Percentiles rank a stretch among this genome's conserved stretches.
phyloP scores from a whole-genome alignment of 1,140 invertebrate genomes.

The Drosophila nigrodunni region DNA sequence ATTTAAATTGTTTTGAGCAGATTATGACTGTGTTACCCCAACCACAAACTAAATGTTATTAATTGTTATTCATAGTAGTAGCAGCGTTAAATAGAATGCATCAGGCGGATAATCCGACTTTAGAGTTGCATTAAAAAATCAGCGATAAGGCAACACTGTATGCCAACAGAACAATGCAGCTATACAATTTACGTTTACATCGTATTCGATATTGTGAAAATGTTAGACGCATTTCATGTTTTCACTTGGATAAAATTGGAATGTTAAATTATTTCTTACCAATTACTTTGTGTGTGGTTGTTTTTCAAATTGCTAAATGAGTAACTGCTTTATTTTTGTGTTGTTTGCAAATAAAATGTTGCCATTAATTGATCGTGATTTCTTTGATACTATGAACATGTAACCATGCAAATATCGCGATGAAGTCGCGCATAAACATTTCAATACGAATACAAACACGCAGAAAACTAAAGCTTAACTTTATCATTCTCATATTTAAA shows the following conservation, averaged over 20 bases:
- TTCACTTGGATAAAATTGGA: not conserved
- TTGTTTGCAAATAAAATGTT: not conserved
- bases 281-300: not conserved
- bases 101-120: not conserved
- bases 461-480: constrained; percentile 61
- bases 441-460: constrained; percentile 40
- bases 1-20: not conserved
- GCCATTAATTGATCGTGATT: constrained; percentile 1
- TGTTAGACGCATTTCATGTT: not conserved
- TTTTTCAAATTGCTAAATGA: not conserved
- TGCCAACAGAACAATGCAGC: constrained; percentile 40
- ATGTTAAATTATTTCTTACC: not conserved
- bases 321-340: not conserved
- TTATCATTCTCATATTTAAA: constrained; percentile 78
- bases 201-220: not conserved
- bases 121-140: constrained; percentile 26
- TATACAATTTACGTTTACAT: constrained; percentile 27
- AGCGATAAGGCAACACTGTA: constrained; percentile 32
- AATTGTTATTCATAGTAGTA: constrained; percentile 1
- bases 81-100: constrained; percentile 25
- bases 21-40: not conserved
- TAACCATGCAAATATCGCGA: not conserved
- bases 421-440: constrained; percentile 29
- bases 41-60: constrained; percentile 10
- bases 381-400: not conserved